These are phyloP conservation scores for Hippasteria phrygiana DNA, from an alignment of 53 echinoderm and acorn worm genomes.

Conservation along the genomic window DNA sequence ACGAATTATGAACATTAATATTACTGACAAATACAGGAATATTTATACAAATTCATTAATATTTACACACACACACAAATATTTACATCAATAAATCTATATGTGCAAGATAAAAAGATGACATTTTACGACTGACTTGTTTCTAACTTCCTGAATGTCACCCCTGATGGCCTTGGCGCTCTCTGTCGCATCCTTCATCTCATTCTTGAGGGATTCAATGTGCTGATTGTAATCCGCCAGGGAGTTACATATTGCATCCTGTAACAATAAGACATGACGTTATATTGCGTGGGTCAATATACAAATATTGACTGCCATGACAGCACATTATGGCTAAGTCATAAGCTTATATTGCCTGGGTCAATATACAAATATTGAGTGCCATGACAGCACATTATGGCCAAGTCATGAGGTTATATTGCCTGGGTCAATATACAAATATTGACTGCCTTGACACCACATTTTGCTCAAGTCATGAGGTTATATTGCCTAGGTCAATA, in stretches of 20 bases:
- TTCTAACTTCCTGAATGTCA: conserved; percentile 97
- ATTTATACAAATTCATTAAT: too few relatives aligned
- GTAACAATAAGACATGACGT: not conserved
- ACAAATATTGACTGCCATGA: not conserved
- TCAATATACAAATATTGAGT: not conserved
- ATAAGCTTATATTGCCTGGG: too few relatives aligned
- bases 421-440: too few relatives aligned
- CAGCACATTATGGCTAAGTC: not conserved
- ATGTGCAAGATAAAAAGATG: not conserved
- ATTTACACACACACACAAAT: too few relatives aligned
- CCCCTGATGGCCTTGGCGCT: conserved; percentile 92
- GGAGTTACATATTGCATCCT: conserved; percentile 97
- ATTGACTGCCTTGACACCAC: not conserved
- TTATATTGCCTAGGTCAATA: too few relatives aligned
- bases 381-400: not conserved
- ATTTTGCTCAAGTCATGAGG: not conserved
- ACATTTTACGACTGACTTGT: conserved; percentile 77
- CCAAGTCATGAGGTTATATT: too few relatives aligned
- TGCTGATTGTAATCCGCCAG: conserved; percentile 96
- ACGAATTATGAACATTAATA: too few relatives aligned
- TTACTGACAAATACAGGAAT: too few relatives aligned
- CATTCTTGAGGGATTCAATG: conserved; percentile 89
- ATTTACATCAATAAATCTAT: too few relatives aligned
- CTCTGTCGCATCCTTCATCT: conserved; percentile 98
- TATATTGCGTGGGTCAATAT: too few relatives aligned